Percentiles rank a stretch among this genome's conserved stretches.
These are phyloP conservation scores for Alaudala cheleensis DNA, from an alignment of 2,113 vertebrate genomes.

Conservation along the genomic window DNA sequence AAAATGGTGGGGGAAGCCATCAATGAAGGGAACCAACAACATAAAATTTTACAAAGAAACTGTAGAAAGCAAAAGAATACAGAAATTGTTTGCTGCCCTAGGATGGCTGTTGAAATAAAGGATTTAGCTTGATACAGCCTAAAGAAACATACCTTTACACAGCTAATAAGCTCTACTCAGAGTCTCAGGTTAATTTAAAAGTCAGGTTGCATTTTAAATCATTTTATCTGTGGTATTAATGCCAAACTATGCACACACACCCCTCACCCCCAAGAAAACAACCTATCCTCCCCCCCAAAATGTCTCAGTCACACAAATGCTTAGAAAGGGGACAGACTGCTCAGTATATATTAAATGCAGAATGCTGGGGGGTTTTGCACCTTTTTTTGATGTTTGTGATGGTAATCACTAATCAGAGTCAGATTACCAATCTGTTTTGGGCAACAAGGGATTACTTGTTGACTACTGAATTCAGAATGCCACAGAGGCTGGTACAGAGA, in stretches of 20 bases:
- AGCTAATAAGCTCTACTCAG: neutral
- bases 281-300: rapidly evolving
- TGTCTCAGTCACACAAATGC: neutral
- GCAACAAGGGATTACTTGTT: neutral
- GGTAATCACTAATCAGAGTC: neutral
- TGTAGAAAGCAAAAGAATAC: neutral
- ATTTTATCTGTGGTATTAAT: neutral
- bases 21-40: neutral
- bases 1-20: neutral
- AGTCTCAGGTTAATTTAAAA: neutral
- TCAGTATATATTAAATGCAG: neutral
- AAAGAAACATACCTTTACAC: neutral
- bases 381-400: neutral
- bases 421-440: neutral
- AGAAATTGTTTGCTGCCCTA: neutral
- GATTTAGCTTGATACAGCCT: neutral
- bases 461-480: neutral
- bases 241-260: rapidly evolving
- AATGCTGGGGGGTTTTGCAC: rapidly evolving
- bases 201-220: neutral
- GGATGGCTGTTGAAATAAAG: neutral
- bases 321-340: neutral
- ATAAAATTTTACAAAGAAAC: neutral
- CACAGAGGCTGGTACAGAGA: neutral
- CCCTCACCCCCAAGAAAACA: too few relatives aligned